These are phyloP conservation scores for Solenopsis invicta DNA, from an alignment of 1,140 invertebrate genomes.

Conservation along the genomic window DNA sequence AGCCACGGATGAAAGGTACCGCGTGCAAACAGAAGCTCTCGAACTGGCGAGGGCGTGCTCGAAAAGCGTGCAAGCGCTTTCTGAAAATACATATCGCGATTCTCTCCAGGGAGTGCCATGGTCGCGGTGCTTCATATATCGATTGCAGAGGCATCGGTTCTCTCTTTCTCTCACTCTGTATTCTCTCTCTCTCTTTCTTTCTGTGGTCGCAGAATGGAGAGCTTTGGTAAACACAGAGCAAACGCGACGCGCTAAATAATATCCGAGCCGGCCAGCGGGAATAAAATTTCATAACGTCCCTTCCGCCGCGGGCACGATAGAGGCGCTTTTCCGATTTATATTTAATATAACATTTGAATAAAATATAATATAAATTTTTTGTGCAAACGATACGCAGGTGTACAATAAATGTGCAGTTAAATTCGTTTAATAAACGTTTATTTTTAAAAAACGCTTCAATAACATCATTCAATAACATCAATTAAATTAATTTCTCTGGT, in stretches of 20 bases:
- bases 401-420: constrained; percentile 9
- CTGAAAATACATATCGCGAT: constrained; percentile 80
- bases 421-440: constrained; percentile 40
- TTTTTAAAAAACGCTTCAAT: constrained; percentile 24
- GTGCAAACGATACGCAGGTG: not conserved
- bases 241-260: constrained; percentile 70
- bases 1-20: constrained; percentile 78
- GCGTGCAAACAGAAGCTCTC: constrained; percentile 81
- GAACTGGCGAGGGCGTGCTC: constrained; percentile 67
- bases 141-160: constrained; percentile 60
- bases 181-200: not conserved
- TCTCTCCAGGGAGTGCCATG: constrained; percentile 74
- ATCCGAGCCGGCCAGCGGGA: constrained; percentile 46
- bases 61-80: constrained; percentile 65
- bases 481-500: constrained; percentile 53
- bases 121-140: constrained; percentile 67
- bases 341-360: constrained; percentile 50
- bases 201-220: constrained; percentile 36
- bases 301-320: constrained; percentile 28
- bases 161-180: not conserved
- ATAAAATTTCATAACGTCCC: constrained; percentile 60
- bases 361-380: constrained; percentile 43
- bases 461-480: constrained; percentile 26
- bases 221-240: constrained; percentile 70
- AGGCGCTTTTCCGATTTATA: constrained; percentile 40